Percentiles rank a stretch among this genome's conserved stretches.
phyloP scores from a whole-genome alignment of 2,888 invertebrate species.

The Eupeodes latifasciatus region DNA sequence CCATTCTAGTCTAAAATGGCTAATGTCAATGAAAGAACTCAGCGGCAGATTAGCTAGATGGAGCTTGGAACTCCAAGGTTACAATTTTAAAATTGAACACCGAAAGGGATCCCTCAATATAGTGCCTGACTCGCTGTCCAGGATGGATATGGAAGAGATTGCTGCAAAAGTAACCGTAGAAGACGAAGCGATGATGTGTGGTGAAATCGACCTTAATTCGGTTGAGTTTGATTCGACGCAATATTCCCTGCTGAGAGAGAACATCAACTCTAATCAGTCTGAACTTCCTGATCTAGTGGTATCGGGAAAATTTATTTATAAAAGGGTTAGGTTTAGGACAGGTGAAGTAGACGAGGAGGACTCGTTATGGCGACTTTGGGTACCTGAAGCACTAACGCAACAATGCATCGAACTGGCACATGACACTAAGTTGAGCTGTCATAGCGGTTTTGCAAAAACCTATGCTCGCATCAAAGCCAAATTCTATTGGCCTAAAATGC shows the following conservation, averaged over 20 bases:
- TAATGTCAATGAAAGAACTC: background rate
- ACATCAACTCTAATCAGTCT: constrained; percentile 6
- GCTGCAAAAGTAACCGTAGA: background rate
- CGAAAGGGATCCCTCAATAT: constrained; percentile 5
- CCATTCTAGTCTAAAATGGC: background rate
- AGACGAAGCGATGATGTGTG: constrained; percentile 12
- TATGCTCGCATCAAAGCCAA: no score
- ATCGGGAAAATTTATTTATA: no score
- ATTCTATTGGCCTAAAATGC: no score
- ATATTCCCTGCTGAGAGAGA: constrained; percentile 14
- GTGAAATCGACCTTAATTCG: constrained; percentile 5
- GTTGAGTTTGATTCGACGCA: constrained; percentile 15
- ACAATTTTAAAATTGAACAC: constrained; percentile 25
- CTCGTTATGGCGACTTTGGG: no score
- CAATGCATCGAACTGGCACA: no score
- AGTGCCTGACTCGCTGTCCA: constrained; percentile 21
- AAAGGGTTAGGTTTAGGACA: no score
- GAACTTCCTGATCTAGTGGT: no score
- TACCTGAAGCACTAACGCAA: no score
- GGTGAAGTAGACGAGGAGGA: no score
- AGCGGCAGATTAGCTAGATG: constrained; percentile 1
- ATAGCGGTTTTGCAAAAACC: no score
- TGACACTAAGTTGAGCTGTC: no score
- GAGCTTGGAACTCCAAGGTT: constrained; percentile 19
- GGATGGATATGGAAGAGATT: constrained; percentile 4